phyloP scores from a whole-genome alignment of 2,797 vertebrate species.

The Cossypha dichroa region DNA sequence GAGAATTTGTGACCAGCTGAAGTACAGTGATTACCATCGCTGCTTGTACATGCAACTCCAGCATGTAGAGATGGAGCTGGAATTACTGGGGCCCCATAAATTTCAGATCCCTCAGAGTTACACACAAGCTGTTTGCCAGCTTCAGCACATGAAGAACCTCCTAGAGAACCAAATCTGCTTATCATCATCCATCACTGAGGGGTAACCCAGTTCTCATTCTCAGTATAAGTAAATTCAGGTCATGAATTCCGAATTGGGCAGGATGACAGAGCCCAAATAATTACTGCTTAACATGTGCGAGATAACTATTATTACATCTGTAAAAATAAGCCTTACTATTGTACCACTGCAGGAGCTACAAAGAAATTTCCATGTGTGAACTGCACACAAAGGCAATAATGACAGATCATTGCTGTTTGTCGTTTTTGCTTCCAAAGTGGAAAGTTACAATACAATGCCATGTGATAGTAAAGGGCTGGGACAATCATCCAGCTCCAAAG shows the following conservation, averaged over 20 bases:
- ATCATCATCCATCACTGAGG: not conserved
- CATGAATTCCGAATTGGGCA: not conserved
- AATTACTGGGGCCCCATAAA: conserved; percentile 78
- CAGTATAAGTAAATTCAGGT: not conserved
- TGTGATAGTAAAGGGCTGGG: not conserved
- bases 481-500: not conserved
- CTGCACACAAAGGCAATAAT: not conserved
- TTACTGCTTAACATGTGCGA: not conserved
- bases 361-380: not conserved
- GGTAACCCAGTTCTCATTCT: conserved; percentile 45
- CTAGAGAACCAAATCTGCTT: conserved; percentile 74
- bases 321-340: not conserved
- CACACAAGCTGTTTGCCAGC: conserved; percentile 81
- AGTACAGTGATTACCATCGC: conserved; percentile 73
- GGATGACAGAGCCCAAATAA: not conserved
- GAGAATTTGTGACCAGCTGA: conserved; percentile 49
- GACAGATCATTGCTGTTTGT: not conserved
- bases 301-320: not conserved
- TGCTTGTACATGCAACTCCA: conserved; percentile 89
- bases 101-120: conserved; percentile 83
- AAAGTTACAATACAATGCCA: not conserved
- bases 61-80: conserved; percentile 84
- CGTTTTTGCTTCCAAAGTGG: not conserved
- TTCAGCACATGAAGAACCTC: conserved; percentile 85
- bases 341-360: not conserved